Evolutionary conservation across 1,140 invertebrate species (phyloP), one percentile per base, ranked within the genome.

Genomic region (Neocloeon triangulifer): DNA sequence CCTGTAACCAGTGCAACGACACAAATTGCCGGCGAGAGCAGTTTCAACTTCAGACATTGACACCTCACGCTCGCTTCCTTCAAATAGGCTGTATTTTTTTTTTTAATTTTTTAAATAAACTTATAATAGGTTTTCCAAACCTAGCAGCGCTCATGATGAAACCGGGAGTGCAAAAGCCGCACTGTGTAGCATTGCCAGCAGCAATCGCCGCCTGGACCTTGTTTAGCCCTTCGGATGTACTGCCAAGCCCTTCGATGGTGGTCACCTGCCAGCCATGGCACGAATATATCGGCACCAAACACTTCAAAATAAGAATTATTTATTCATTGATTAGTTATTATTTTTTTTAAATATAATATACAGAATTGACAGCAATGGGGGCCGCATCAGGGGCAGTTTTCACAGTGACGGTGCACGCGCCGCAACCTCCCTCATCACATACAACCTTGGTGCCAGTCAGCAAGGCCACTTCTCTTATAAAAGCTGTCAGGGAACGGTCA

Each of bases 91-190:
- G n/a, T n/a, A n/a, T n/a, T n/a, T n/a, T 14, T 59, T 49, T 8
- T 49, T 51, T 14, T 52, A 44, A 6, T n/a, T n/a, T n/a, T n/a
- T n/a, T n/a, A n/a, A n/a, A n/a, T n/a, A n/a, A n/a, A 32, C 4
- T 8, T 7, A 21, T 22, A 6, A 25, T 36, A 14, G 19, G 6
- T 19, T 12, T 15, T 19, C 27, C 40, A 36, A 49, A 69, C 55
- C 74, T 77, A 46, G 76, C 70, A 64, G 84, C 70, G 39, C 73
- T 76, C 78, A 86, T 84, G 14, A 85, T 64, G 65, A 81, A 80
- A 25, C 76, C 80, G 10, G 78, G 67, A 1, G 72, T 70, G 39
- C 80, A 86, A 50, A 65, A 86, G 2, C 80, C 80, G 44, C 75
- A 82, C 49, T 81, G 76, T 3, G 73, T 72, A 6, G 73, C 76